A percentile compares a stretch with the other conserved stretches of the same genome.
Conservation (phyloP, 2,113 vertebrate genomes). For the Lasiurus borealis region DNA sequence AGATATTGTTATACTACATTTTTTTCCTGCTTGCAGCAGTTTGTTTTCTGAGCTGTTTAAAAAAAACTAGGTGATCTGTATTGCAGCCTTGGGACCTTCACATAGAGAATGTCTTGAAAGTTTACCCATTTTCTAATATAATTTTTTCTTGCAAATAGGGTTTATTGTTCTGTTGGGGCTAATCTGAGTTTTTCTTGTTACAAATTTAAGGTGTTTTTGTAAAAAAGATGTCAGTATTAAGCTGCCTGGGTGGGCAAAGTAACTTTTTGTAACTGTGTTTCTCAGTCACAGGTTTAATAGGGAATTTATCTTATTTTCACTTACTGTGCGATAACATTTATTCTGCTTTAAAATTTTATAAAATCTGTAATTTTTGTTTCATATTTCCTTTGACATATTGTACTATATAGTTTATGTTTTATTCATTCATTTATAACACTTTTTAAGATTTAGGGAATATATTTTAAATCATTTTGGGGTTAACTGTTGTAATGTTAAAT, state of each 20-base stretch:
- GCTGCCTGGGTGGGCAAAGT: background rate
- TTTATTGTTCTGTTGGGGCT: background rate
- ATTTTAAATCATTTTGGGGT: slow-evolving; percentile 3
- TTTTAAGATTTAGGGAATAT: slow-evolving; percentile 16
- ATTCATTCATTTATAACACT: background rate
- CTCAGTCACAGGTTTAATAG: background rate
- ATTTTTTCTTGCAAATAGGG: background rate
- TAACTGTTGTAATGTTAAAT: slow-evolving; percentile 20
- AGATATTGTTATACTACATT: background rate
- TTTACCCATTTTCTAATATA: background rate
- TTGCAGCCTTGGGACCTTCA: background rate
- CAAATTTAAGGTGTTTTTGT: background rate
- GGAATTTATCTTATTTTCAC: slow-evolving; percentile 4
- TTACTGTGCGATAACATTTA: background rate
- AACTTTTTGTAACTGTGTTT: background rate
- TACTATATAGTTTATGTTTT: background rate
- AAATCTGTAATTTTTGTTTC: slow-evolving; percentile 11
- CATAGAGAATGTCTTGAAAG: slow-evolving; percentile 14
- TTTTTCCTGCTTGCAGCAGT: background rate
- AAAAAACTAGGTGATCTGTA: background rate
- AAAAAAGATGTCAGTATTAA: background rate
- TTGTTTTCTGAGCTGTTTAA: background rate
- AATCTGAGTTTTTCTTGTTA: background rate
- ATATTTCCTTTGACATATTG: slow-evolving; percentile 44
- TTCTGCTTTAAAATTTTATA: slow-evolving; percentile 24